Evolutionary conservation across 2,888 invertebrate genomes (phyloP).

Genomic region (Zaprionus obscuricornis): DNA sequence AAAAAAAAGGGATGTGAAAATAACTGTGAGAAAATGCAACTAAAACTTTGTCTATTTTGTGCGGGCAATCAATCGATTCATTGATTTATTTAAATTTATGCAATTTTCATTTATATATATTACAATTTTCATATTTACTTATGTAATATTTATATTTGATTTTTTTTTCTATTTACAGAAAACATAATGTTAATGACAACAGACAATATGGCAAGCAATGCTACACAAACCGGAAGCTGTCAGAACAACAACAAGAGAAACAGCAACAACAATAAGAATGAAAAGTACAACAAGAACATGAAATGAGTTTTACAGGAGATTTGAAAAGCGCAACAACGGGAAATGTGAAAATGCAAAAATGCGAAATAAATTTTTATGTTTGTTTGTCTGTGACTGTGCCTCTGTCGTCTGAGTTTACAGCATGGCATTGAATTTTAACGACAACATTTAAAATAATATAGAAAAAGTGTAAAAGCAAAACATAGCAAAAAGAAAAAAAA

Average conservation of each 20-base stretch:
- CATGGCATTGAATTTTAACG: conserved; percentile 62
- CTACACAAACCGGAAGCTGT: not conserved
- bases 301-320: conserved; percentile 19
- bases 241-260: not conserved
- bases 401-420: too few relatives aligned
- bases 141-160: conserved; percentile 5
- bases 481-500: conserved; percentile 12
- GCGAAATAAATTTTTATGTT: conserved; percentile 70
- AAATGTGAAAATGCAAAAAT: conserved; percentile 38
- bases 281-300: too few relatives aligned
- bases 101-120: conserved; percentile 29
- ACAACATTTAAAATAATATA: conserved; percentile 69
- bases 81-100: conserved; percentile 50
- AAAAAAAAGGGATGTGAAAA: not conserved
- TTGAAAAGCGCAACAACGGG: conserved; percentile 16
- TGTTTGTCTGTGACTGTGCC: too few relatives aligned
- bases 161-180: not conserved
- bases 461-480: conserved; percentile 2
- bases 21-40: conserved; percentile 39
- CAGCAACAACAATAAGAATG: not conserved
- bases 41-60: too few relatives aligned
- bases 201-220: conserved; percentile 4
- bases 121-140: conserved; percentile 1
- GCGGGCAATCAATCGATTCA: not conserved
- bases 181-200: conserved; percentile 16